Evolutionary conservation across 1,140 invertebrate genomes (phyloP), one percentile per base, ranked within the genome.

Genomic region (Lepidurus apus): DNA sequence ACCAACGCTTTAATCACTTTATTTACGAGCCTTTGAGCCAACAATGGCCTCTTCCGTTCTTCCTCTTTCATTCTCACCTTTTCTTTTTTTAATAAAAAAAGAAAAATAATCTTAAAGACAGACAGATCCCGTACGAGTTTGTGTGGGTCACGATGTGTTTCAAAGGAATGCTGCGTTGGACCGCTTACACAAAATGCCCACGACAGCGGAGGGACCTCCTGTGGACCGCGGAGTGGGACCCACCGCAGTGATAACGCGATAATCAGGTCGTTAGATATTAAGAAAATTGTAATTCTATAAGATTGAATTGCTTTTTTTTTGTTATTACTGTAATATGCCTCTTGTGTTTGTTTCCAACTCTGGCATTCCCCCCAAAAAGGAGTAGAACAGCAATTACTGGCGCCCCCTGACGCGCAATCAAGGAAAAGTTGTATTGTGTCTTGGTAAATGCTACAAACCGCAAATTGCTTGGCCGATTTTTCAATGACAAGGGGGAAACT

Each of bases 191-290:
- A 34, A 34, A 34, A 34, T 34, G 53, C 53, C 53, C 53, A 65
- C 17, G 53, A 11, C 53, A 17, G 21, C 53, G 53, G 53, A 13
- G 53, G 21, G 53, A 65, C 53, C 53, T 65, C 53, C 53, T 65
- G 13, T 8, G 53, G 53, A 65, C 21, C 6, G 21, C 53, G 13
- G 21, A 65, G 53, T 65, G 53, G n/a, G 53, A 65, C 53, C 53
- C 53, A 65, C 53, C 53, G 53, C 53, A 65, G 53, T 65, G 53
- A 65, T 65, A 65, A 65, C 53, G 53, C 53, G 53, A 65, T 65
- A 65, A 65, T 65, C 53, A 65, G 53, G 53, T 65, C 53, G 53
- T 65, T 65, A 65, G 53, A 65, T 65, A 65, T 65, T 65, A 65
- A 65, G 53, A 65, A 65, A 65, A 65, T 65, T 9, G 53, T 65